phyloP scores from a whole-genome alignment of 2,797 vertebrate genomes.

The Liparis tanakae region DNA sequence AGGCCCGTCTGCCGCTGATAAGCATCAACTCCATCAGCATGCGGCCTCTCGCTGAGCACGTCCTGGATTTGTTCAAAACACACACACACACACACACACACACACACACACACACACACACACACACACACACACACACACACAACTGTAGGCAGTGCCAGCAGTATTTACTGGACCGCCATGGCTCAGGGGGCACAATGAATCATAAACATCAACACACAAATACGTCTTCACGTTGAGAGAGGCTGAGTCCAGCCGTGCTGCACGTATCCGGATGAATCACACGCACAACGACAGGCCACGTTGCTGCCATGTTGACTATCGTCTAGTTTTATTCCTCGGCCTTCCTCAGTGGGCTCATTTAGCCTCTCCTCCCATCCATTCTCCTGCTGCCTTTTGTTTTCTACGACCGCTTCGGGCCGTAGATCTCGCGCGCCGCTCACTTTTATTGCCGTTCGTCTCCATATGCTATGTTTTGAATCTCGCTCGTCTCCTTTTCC shows the following conservation, averaged over 20 bases:
- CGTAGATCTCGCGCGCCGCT: conserved; percentile 30
- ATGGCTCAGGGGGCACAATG: conserved; percentile 25
- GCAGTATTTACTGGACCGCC: conserved; percentile 55
- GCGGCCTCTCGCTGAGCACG: conserved; percentile 58
- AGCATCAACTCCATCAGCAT: conserved; percentile 65
- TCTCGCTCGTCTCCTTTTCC: conserved; percentile 53
- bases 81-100: conserved; percentile 5
- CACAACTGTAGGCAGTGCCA: conserved; percentile 32
- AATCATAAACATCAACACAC: conserved; percentile 51
- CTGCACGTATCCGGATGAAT: conserved; percentile 41
- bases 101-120: background rate
- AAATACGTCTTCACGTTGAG: conserved; percentile 34
- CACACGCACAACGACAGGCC: conserved; percentile 31
- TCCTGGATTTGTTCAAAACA: conserved; percentile 56
- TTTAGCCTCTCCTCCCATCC: conserved; percentile 24
- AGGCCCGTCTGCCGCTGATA: conserved; percentile 67
- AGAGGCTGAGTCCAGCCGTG: conserved; percentile 13
- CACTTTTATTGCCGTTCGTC: conserved; percentile 54
- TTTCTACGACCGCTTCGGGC: conserved; percentile 21
- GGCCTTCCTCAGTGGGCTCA: conserved; percentile 31
- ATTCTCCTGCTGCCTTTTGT: conserved; percentile 28
- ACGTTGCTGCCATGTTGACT: conserved; percentile 38
- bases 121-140: background rate
- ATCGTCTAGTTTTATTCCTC: conserved; percentile 64
- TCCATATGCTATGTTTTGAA: conserved; percentile 48